Conservation (phyloP, 2,113 vertebrate species). For the Trematomus loennbergii region DNA sequence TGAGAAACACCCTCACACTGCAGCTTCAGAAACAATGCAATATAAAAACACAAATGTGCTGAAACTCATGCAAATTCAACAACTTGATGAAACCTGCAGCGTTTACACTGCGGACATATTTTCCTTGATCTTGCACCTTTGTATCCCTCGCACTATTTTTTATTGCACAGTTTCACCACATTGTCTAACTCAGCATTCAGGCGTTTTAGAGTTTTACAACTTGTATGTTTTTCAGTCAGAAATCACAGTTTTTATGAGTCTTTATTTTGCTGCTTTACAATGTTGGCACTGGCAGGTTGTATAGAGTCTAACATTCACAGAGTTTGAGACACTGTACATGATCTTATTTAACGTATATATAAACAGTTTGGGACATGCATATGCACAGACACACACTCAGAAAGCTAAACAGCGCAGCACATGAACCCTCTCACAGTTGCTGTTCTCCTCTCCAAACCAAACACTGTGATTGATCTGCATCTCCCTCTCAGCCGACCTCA, state of each 20-base stretch:
- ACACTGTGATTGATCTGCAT: slow-evolving; percentile 65
- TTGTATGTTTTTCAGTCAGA: neutral
- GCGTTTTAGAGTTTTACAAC: slow-evolving; percentile 9
- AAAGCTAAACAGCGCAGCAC: neutral
- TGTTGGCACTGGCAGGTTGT: neutral
- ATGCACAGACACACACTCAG: neutral
- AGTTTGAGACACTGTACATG: neutral
- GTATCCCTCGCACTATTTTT: no score
- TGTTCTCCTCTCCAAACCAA: slow-evolving; percentile 45
- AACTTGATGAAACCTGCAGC: no score
- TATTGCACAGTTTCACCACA: no score
- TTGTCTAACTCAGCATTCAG: neutral
- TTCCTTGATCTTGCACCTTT: no score
- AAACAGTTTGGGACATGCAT: neutral
- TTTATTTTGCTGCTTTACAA: neutral
- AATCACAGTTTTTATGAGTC: neutral
- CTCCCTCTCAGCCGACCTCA: slow-evolving; percentile 46
- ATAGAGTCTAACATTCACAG: neutral
- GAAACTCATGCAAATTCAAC: no score
- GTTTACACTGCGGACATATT: neutral
- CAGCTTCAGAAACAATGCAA: no score
- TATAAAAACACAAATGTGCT: no score
- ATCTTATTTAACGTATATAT: neutral
- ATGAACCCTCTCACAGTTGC: slow-evolving; percentile 50
- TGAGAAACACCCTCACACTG: no score